phyloP scores from a whole-genome alignment of 2,888 invertebrate species.

The Drosophila vallismaia region DNA sequence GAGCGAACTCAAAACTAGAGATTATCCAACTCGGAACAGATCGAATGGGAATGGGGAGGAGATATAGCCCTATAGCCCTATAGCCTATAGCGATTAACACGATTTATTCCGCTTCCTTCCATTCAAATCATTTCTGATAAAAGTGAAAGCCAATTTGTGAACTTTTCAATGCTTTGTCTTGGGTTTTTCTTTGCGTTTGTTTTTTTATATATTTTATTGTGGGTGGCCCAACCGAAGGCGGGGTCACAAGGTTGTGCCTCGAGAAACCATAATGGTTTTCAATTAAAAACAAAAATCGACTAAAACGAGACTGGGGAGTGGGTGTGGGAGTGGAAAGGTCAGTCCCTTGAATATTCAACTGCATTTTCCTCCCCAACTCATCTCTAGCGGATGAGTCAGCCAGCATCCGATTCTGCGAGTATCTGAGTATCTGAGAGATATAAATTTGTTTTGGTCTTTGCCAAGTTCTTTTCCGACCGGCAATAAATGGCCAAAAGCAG shows the following conservation, averaged over 20 bases:
- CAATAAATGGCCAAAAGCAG: constrained; percentile 52
- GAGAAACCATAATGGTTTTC: constrained; percentile 18
- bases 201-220: constrained; percentile 18
- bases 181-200: too few species aligned
- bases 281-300: constrained; percentile 17
- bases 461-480: constrained; percentile 44
- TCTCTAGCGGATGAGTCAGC: constrained; percentile 27
- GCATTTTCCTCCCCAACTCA: constrained; percentile 5
- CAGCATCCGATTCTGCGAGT: constrained; percentile 5
- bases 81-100: constrained; percentile 7
- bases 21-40: constrained; percentile 15
- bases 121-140: constrained; percentile 29
- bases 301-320: not conserved
- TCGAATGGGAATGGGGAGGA: not conserved
- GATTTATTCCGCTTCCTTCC: constrained; percentile 2
- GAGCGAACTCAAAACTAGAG: constrained; percentile 6
- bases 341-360: constrained; percentile 25
- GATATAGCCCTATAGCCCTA: too few species aligned
- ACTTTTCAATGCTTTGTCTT: constrained; percentile 25
- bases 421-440: constrained; percentile 14
- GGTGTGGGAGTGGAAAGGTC: not conserved
- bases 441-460: constrained; percentile 39
- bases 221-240: constrained; percentile 21
- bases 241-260: constrained; percentile 27
- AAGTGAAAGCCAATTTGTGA: constrained; percentile 50